Conservation (phyloP, 2,888 invertebrate species). For the Phoenoteleia sp. region DNA sequence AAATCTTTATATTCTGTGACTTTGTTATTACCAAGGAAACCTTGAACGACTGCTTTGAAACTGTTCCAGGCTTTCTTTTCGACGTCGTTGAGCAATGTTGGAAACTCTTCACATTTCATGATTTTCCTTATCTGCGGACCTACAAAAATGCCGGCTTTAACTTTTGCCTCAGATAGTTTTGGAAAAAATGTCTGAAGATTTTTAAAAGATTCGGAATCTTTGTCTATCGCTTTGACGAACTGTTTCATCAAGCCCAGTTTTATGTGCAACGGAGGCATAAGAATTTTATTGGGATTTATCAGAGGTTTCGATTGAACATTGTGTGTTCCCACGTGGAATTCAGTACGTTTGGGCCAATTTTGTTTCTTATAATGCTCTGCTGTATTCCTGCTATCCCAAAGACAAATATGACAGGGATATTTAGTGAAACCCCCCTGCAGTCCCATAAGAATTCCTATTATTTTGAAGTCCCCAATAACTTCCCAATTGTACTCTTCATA, state of each 20-base stretch:
- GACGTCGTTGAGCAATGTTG: neutral
- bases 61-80: neutral
- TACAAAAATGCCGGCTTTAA: constrained; percentile 5
- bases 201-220: neutral
- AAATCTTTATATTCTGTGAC: neutral
- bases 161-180: neutral
- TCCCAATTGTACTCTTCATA: neutral
- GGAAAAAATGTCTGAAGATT: too few species aligned
- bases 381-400: constrained; percentile 11
- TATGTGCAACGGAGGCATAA: neutral
- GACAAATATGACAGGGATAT: neutral
- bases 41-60: neutral
- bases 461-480: neutral
- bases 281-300: neutral
- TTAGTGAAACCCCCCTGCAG: neutral
- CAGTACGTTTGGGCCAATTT: neutral
- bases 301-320: neutral
- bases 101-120: neutral
- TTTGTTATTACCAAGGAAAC: neutral
- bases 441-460: neutral
- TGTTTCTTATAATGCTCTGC: neutral
- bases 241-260: constrained; percentile 1
- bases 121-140: constrained; percentile 8
- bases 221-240: neutral
- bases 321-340: neutral